Evolutionary conservation across 2,888 invertebrate species (phyloP).

Genomic region (Ennomos quercinarius): DNA sequence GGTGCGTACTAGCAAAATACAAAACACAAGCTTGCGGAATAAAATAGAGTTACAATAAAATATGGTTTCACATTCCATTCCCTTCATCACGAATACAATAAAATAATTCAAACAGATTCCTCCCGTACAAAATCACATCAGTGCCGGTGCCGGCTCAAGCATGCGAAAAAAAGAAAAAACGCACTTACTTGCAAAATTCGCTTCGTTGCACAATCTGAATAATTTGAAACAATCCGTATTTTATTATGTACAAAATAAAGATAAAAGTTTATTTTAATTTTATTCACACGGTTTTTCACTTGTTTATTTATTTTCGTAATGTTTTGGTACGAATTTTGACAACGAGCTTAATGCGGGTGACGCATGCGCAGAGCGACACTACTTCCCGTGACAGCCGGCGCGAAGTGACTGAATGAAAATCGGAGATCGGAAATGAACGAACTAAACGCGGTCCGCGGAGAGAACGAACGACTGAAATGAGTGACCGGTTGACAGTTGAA

Average conservation of each 20-base stretch:
- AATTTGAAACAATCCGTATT: conserved; percentile 38
- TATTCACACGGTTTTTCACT: conserved; percentile 67
- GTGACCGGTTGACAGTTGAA: conserved; percentile 8
- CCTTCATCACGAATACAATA: conserved; percentile 27
- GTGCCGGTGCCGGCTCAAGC: conserved; percentile 62
- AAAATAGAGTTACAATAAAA: too few species aligned
- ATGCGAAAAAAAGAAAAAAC: conserved; percentile 66
- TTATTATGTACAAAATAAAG: not conserved
- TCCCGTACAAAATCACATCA: conserved; percentile 65
- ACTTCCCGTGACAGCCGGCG: conserved; percentile 59
- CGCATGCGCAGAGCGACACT: conserved; percentile 71
- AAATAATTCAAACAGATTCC: conserved; percentile 42
- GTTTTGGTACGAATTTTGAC: conserved; percentile 71
- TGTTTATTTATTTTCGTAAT: conserved; percentile 79
- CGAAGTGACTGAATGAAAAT: conserved; percentile 55
- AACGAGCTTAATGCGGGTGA: conserved; percentile 48
- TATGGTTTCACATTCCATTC: conserved; percentile 1
- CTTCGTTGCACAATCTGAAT: conserved; percentile 60
- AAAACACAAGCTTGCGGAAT: too few species aligned
- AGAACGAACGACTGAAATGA: conserved; percentile 25
- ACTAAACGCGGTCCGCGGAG: conserved; percentile 11
- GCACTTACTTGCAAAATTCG: conserved; percentile 70
- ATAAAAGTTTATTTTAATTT: conserved; percentile 32
- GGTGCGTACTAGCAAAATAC: too few species aligned
- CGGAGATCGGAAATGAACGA: conserved; percentile 3